phyloP scores from a whole-genome alignment of 2,888 invertebrate genomes.

The Dasysyrphus tricinctus region DNA sequence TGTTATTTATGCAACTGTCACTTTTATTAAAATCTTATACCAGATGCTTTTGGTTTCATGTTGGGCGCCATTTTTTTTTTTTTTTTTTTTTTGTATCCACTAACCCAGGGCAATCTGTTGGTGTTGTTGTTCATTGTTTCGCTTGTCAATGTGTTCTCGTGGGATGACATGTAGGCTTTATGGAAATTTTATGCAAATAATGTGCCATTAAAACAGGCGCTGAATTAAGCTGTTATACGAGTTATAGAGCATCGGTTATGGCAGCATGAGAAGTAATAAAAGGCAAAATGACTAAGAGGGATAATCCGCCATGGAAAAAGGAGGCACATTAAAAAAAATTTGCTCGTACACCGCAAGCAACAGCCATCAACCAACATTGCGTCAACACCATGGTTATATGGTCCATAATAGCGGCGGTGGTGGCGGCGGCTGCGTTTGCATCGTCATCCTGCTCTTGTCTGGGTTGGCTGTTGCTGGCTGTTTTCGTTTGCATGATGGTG shows the following conservation, averaged over 20 bases:
- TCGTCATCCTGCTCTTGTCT: neutral
- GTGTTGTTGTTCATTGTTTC: slow-evolving; percentile 38
- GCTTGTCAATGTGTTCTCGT: slow-evolving; percentile 52
- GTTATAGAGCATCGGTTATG: slow-evolving; percentile 34
- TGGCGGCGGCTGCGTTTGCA: slow-evolving; percentile 15
- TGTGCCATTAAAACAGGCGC: slow-evolving; percentile 57
- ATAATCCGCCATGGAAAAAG: slow-evolving; percentile 13
- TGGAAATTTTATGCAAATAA: slow-evolving; percentile 73
- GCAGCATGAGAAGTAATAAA: slow-evolving; percentile 18
- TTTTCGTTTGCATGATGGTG: slow-evolving; percentile 18
- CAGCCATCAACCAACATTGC: slow-evolving; percentile 43
- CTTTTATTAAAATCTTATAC: slow-evolving; percentile 61
- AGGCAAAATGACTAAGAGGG: slow-evolving; percentile 31
- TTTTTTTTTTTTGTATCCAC: neutral
- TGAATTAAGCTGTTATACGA: slow-evolving; percentile 46
- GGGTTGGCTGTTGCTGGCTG: neutral
- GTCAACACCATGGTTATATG: slow-evolving; percentile 49
- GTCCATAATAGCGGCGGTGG: slow-evolving; percentile 48
- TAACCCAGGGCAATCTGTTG: slow-evolving; percentile 1
- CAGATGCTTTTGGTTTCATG: slow-evolving; percentile 43
- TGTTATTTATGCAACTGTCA: slow-evolving; percentile 56
- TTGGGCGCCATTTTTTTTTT: slow-evolving; percentile 51
- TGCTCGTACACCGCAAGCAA: slow-evolving; percentile 40
- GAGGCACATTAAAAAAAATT: slow-evolving; percentile 3
- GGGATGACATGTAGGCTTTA: slow-evolving; percentile 68